Evolutionary conservation across 2,797 vertebrate species (phyloP).

Genomic region (Siniperca obscura): DNA sequence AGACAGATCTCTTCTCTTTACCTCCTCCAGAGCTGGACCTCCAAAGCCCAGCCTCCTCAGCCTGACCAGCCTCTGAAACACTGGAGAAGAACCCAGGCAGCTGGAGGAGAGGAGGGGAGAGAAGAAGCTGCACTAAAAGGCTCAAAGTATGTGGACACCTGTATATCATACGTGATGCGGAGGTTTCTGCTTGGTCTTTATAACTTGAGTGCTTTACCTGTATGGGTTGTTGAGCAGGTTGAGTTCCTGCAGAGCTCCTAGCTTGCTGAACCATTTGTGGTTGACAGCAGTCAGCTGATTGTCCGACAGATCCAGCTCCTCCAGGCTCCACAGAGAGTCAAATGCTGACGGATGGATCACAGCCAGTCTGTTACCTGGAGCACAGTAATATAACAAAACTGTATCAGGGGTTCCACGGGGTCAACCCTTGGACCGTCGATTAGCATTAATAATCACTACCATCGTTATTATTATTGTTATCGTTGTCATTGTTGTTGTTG

Average conservation of each 20-base stretch:
- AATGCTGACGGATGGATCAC: constrained; percentile 57
- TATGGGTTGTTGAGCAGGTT: constrained; percentile 74
- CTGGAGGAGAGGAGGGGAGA: constrained; percentile 35
- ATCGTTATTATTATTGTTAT: not conserved
- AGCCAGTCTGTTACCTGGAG: constrained; percentile 61
- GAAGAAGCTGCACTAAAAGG: not conserved
- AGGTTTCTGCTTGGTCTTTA: not conserved
- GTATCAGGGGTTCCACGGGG: not conserved
- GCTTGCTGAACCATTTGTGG: constrained; percentile 59
- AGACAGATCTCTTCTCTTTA: constrained; percentile 56
- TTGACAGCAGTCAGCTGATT: constrained; percentile 62
- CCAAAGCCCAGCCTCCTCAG: constrained; percentile 66
- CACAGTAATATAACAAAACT: not conserved
- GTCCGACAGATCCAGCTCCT: constrained; percentile 68
- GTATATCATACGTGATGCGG: accelerated
- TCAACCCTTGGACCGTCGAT: not conserved
- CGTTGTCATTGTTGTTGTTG: not conserved
- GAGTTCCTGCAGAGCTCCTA: constrained; percentile 61
- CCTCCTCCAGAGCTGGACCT: constrained; percentile 62
- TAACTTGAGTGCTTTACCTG: constrained; percentile 48
- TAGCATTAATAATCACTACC: not conserved
- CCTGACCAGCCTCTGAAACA: constrained; percentile 47
- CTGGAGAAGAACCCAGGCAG: constrained; percentile 30
- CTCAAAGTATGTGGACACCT: not conserved
- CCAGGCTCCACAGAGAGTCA: constrained; percentile 61